A percentile compares a stretch with the other conserved stretches of the same genome.
Evolutionary conservation across 1,140 invertebrate genomes (phyloP).

Genomic region (Ceratina calcarata): DNA sequence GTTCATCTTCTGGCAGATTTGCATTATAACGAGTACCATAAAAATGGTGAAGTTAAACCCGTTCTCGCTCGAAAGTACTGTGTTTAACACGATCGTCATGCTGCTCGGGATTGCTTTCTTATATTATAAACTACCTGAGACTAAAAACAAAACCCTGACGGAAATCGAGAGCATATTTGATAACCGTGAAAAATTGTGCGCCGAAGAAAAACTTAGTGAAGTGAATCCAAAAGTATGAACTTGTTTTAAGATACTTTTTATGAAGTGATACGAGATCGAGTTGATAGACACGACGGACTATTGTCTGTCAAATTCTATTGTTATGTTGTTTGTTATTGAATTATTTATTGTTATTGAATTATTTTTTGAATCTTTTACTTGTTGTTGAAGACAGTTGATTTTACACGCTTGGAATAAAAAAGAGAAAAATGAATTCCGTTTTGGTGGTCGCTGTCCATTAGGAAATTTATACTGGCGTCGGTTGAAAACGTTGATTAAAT

Average conservation of each 20-base stretch:
- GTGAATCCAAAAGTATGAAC: too few species aligned
- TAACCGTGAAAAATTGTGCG: not conserved
- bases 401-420: not conserved
- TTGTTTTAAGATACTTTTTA: too few species aligned
- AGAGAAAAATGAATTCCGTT: not conserved
- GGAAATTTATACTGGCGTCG: slow-evolving; percentile 55
- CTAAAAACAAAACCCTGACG: slow-evolving; percentile 88
- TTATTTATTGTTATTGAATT: too few species aligned
- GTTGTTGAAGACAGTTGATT: too few species aligned
- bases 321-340: too few species aligned
- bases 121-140: slow-evolving; percentile 88
- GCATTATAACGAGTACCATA: slow-evolving; percentile 80
- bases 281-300: too few species aligned
- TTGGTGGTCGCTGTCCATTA: slow-evolving; percentile 41
- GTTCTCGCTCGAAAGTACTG: slow-evolving; percentile 75
- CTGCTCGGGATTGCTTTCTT: slow-evolving; percentile 84
- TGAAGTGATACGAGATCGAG: too few species aligned
- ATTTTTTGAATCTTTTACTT: too few species aligned
- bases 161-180: slow-evolving; percentile 85
- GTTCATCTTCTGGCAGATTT: slow-evolving; percentile 83
- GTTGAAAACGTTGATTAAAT: slow-evolving; percentile 58
- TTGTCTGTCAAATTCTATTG: too few species aligned
- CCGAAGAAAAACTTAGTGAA: too few species aligned
- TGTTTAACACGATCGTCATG: slow-evolving; percentile 84
- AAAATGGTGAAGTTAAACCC: slow-evolving; percentile 83